Base-by-base conservation (phyloP, 2,113 vertebrate genomes). In the Orcinus orca region DNA sequence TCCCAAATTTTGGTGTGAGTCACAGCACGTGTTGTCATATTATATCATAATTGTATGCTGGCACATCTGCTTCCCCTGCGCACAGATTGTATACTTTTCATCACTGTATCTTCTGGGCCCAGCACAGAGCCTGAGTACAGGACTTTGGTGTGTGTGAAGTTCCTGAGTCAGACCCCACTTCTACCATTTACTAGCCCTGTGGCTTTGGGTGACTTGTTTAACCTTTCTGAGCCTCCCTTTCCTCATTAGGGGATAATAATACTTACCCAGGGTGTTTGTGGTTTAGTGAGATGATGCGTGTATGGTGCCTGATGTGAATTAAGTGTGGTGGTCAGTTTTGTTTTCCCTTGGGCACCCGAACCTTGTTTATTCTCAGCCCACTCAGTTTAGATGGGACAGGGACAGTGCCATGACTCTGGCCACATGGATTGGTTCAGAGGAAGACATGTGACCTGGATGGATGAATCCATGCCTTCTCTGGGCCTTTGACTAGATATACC, bases 381-480 rank as follows among this genome's bases (percentile, higher is more conserved):
- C 8, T n/a, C 4, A 8, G 15, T 55, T 53, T 25, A 62, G 18
- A 70, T 25, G 25, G 38, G 7, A 15, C 7, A 47, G 58, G 29
- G 36, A 84, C 29, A 58, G 55, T 14, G 44, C 33, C 5, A 2
- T 23, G 50, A 60, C 33, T 21, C 50, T 44, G 2, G 18, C 29
- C 44, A 73, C 13, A 68, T 47, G 26, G 38, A 82, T 62, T 96
- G 60, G n/a, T 5, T 94, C 36, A 89, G 0, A 63, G 68, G 18
- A 62, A 2, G 20, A 44, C 83, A 21, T 50, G 67, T 88, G 63
- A 92, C 81, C 29, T 87, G 13, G 15, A 29, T 33, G 60, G 65
- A 38, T 88, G 96, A 82, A 88, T 70, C 85, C n/a, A 10, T 85
- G n/a, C 17, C 13, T 88, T 77, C 79, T n/a, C 62, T 86, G 96